Conservation (phyloP, 2,888 invertebrate species). For the Steinernema scapterisci region DNA sequence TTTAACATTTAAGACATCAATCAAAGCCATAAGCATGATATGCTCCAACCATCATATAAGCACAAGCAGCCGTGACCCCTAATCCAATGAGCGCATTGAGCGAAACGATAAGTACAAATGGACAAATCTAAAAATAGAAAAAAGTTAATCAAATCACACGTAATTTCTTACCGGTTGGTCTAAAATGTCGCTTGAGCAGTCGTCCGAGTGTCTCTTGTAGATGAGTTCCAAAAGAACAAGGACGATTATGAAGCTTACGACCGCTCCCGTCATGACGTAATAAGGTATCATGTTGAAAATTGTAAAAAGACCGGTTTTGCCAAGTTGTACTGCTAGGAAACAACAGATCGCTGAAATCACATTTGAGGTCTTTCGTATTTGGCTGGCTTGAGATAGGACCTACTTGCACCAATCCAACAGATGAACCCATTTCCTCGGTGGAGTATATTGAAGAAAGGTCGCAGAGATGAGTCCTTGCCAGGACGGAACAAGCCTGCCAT, state of each 20-base stretch:
- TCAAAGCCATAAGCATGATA: background rate
- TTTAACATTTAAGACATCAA: too few relatives aligned
- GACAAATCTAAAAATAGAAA: background rate
- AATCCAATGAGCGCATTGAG: background rate
- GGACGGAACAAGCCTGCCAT: background rate
- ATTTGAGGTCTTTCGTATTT: too few relatives aligned
- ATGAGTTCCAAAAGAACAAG: background rate
- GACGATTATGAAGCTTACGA: background rate
- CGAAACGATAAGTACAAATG: background rate
- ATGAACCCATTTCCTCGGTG: background rate
- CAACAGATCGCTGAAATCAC: background rate
- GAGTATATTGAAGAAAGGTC: slow-evolving; percentile 1
- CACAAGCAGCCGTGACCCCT: background rate
- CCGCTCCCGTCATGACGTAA: background rate
- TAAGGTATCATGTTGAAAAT: background rate
- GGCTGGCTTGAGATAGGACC: too few relatives aligned
- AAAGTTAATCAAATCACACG: background rate
- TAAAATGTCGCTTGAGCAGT: background rate
- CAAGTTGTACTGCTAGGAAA: background rate
- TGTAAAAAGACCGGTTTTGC: background rate
- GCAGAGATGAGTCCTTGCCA: background rate
- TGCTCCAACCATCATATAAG: background rate
- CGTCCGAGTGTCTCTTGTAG: background rate
- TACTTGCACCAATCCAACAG: slow-evolving; percentile 26
- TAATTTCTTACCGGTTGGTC: background rate